Conservation (phyloP, 1,140 invertebrate species). For the Platorchestia sp. region DNA sequence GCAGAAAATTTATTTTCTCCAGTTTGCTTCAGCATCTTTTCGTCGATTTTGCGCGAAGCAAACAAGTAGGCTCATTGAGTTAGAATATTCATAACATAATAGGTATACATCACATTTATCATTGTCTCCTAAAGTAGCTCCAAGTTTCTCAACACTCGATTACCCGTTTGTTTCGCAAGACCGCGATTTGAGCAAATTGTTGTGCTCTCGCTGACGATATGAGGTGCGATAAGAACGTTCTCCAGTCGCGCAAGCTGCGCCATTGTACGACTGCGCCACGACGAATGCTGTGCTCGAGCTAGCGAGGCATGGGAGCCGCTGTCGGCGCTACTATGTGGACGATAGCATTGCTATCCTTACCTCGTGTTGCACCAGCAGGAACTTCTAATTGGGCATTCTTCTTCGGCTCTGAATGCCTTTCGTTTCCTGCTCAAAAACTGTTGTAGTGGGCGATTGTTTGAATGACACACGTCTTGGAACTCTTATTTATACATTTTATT, state of each 20-base stretch:
- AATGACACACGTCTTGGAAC: neutral
- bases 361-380: neutral
- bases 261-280: neutral
- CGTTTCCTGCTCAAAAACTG: no score
- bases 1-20: neutral
- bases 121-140: neutral
- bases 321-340: neutral
- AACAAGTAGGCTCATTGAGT: no score
- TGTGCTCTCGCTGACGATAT: neutral
- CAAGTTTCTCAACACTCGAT: neutral
- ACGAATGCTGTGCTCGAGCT: neutral
- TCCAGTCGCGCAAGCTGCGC: neutral
- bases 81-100: neutral
- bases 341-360: neutral
- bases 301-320: neutral
- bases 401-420: neutral
- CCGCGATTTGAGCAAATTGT: neutral
- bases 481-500: neutral
- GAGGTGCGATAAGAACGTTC: neutral
- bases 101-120: neutral
- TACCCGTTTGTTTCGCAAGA: neutral
- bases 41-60: neutral
- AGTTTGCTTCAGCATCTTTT: neutral
- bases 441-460: no score
- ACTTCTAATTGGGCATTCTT: neutral